Evolutionary conservation across 1,140 invertebrate genomes (phyloP).

Genomic region (Akabosia matsudoensis): DNA sequence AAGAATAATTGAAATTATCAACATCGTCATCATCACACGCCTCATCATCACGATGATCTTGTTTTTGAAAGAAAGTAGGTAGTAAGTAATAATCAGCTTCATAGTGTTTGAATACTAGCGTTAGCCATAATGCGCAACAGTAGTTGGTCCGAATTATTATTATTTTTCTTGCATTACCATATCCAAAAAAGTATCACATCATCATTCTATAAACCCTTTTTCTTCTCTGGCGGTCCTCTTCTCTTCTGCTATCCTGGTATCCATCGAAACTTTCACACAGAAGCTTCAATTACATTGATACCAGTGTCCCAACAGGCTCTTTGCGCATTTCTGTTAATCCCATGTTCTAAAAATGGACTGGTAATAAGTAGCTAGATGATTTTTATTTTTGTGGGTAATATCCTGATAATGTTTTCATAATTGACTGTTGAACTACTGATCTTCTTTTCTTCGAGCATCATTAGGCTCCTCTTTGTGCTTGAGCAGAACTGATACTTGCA

Average conservation of each 20-base stretch:
- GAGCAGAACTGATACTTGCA: constrained; percentile 5
- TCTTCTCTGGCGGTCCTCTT: not conserved
- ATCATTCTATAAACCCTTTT: not conserved
- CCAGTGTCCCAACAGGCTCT: too few relatives aligned
- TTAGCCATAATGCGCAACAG: too few relatives aligned
- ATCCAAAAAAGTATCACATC: not conserved
- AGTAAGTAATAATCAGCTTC: not conserved
- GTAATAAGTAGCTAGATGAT: too few relatives aligned
- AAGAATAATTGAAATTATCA: constrained; percentile 29
- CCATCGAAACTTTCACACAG: not conserved
- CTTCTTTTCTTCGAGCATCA: not conserved
- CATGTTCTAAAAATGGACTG: too few relatives aligned
- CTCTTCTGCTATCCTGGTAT: constrained; percentile 1
- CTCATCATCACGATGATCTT: constrained; percentile 27
- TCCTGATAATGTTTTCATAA: not conserved
- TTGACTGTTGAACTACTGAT: not conserved
- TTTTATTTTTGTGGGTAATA: too few relatives aligned
- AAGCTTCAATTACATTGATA: too few relatives aligned
- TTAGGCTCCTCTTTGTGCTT: not conserved
- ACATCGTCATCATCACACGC: constrained; percentile 26
- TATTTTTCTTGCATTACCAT: too few relatives aligned
- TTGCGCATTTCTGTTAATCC: too few relatives aligned
- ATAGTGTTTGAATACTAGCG: not conserved
- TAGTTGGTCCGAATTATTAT: too few relatives aligned
- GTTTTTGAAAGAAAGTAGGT: not conserved